Evolutionary conservation across 2,113 vertebrate genomes (phyloP).

Genomic region (Myiopsitta monachus): DNA sequence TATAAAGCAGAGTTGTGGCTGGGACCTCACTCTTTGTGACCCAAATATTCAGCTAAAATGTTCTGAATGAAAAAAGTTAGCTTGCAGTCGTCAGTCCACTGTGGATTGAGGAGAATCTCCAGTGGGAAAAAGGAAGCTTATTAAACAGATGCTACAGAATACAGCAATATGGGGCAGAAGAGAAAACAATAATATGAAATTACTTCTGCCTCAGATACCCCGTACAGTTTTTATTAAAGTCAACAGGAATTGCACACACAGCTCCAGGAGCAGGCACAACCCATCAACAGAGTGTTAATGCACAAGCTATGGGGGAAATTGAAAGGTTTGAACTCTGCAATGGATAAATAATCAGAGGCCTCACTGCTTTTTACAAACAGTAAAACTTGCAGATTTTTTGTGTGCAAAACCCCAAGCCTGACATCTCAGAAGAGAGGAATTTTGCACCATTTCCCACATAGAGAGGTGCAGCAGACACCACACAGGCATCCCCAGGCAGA

Average conservation of each 20-base stretch:
- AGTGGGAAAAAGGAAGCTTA: conserved; percentile 32
- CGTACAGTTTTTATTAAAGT: conserved; percentile 24
- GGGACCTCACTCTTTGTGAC: background rate
- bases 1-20: background rate
- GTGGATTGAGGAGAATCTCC: conserved; percentile 7
- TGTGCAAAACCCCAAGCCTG: background rate
- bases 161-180: conserved; percentile 25
- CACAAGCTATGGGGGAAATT: background rate
- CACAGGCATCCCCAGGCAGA: background rate
- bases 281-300: background rate
- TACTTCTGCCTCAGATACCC: conserved; percentile 32
- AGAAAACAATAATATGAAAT: conserved; percentile 25
- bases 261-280: background rate
- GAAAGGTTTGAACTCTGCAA: background rate
- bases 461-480: background rate
- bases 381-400: background rate
- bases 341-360: background rate
- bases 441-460: background rate
- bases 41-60: background rate
- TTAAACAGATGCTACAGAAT: conserved; percentile 52
- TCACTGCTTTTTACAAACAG: background rate
- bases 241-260: background rate
- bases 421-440: background rate
- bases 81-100: background rate
- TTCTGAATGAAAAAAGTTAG: background rate